These are phyloP conservation scores for Vesta saturnalis DNA, from an alignment of 2,888 invertebrate genomes.

Conservation along the genomic window DNA sequence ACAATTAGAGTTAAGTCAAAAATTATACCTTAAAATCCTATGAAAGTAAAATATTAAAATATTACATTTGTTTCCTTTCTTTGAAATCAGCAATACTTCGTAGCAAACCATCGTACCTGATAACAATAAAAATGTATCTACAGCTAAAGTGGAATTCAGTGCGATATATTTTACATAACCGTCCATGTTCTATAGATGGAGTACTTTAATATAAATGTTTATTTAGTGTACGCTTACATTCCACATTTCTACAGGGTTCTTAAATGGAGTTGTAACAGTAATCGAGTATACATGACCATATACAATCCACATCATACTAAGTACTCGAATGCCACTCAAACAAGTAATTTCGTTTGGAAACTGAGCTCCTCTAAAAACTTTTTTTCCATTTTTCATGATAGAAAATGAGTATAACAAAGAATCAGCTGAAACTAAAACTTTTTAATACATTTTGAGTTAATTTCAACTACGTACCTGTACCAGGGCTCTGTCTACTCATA, in stretches of 20 bases:
- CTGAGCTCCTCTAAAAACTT: slow-evolving; percentile 56
- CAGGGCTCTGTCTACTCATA: too few species aligned
- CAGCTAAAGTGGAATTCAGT: too few species aligned
- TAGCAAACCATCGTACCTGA: neutral
- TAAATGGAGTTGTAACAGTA: neutral
- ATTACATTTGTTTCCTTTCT: neutral
- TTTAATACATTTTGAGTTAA: too few species aligned
- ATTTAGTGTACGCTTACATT: neutral
- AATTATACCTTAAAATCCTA: neutral
- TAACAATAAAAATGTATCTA: neutral
- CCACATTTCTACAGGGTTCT: slow-evolving; percentile 3
- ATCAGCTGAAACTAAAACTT: too few species aligned
- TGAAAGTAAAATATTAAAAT: neutral
- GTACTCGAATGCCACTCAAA: slow-evolving; percentile 60
- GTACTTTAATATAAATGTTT: too few species aligned
- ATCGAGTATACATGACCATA: slow-evolving; percentile 58
- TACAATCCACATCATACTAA: slow-evolving; percentile 63
- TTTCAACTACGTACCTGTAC: too few species aligned
- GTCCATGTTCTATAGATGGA: too few species aligned
- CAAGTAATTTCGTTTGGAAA: slow-evolving; percentile 53
- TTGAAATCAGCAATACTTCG: neutral
- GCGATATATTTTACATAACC: too few species aligned
- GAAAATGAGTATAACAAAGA: too few species aligned
- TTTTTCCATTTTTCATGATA: slow-evolving; percentile 58
- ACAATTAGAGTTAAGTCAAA: too few species aligned